phyloP scores from a whole-genome alignment of 2,113 vertebrate genomes.

The Mesembrinibis cayennensis region DNA sequence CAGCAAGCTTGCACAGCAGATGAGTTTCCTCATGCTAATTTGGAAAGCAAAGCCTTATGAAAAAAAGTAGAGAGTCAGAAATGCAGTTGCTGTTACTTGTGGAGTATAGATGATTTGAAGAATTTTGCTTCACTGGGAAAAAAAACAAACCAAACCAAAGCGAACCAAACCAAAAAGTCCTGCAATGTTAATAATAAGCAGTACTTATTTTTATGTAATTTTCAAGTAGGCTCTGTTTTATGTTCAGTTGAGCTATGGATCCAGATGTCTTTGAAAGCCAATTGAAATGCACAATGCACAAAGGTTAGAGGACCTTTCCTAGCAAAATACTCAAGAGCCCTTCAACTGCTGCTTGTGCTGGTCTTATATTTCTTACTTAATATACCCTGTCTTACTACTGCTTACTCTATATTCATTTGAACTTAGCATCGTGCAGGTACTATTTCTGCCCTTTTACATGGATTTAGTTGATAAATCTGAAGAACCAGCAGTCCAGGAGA shows the following conservation, averaged over 20 bases:
- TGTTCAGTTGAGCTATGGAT: not conserved
- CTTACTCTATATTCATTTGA: not conserved
- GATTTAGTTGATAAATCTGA: not conserved
- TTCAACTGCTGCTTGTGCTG: not conserved
- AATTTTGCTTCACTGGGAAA: fast-evolving
- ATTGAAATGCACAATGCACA: not conserved
- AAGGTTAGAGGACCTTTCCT: not conserved
- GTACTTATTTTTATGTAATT: not conserved
- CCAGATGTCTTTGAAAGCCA: not conserved
- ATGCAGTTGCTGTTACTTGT: not conserved
- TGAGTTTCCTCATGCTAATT: not conserved
- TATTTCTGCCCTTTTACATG: not conserved
- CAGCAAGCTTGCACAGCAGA: not conserved
- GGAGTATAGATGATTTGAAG: not conserved
- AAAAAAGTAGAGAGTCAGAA: not conserved
- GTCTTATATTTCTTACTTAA: not conserved
- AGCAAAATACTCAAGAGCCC: not conserved
- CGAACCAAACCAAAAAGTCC: not conserved
- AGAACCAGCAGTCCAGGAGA: not conserved
- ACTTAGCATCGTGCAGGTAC: not conserved
- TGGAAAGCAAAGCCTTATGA: not conserved
- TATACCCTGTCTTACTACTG: not conserved
- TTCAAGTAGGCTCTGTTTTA: not conserved
- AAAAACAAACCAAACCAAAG: too few species aligned
- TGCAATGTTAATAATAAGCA: not conserved